Percentiles rank a stretch among this genome's conserved stretches.
Evolutionary conservation across 2,797 vertebrate genomes (phyloP).

Genomic region (Microtus obscurus): DNA sequence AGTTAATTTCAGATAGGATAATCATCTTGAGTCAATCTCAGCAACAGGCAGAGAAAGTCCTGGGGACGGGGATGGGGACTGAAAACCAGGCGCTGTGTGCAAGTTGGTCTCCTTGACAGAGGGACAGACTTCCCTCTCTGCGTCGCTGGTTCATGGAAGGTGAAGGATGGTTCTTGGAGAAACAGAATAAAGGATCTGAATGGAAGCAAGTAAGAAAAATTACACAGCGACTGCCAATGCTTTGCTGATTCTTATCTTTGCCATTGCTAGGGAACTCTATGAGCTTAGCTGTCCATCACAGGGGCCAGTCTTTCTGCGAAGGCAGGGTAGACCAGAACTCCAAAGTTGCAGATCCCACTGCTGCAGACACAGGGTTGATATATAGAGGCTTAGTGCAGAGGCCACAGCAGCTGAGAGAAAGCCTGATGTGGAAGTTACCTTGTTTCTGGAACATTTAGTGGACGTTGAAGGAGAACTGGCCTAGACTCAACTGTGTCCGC

Average conservation of each 20-base stretch:
- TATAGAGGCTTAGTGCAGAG: background rate
- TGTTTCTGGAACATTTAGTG: background rate
- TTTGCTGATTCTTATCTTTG: conserved; percentile 56
- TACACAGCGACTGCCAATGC: background rate
- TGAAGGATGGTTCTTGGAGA: background rate
- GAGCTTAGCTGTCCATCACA: background rate
- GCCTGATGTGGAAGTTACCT: background rate
- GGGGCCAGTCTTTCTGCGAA: background rate
- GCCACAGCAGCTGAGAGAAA: background rate
- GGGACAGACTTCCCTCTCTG: background rate
- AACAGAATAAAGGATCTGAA: conserved; percentile 50
- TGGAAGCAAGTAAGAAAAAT: conserved; percentile 52
- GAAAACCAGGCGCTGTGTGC: background rate
- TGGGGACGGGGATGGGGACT: background rate
- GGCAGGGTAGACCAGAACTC: background rate
- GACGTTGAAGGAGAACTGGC: background rate
- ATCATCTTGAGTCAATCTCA: conserved; percentile 3
- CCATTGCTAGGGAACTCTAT: background rate
- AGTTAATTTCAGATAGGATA: conserved; percentile 26
- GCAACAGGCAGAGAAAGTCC: conserved; percentile 12
- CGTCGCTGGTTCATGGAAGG: background rate
- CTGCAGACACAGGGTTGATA: background rate
- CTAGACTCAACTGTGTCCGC: background rate
- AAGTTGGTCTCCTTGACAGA: background rate
- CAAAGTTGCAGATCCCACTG: background rate